Base-by-base conservation (phyloP, 2,113 vertebrate species). In the Trichomycterus rosablanca region DNA sequence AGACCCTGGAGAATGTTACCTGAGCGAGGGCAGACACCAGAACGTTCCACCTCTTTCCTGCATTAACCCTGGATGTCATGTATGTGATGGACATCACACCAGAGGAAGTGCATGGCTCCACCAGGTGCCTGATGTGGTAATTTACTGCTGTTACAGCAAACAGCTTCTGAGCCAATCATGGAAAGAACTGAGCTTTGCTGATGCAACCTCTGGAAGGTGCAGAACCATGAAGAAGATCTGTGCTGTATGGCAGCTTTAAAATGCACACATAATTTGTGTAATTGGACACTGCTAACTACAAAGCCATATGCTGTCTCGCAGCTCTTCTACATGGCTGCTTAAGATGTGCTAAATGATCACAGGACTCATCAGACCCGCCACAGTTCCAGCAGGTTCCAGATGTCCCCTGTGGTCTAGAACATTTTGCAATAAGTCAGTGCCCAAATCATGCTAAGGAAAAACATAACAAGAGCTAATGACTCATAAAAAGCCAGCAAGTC, bases 391-490 rank as follows among this genome's bases (percentile, higher is more conserved):
- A 14, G 19, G 18, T 35, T 69, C 69, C 73, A 75, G 69, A 75
- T 76, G 70, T 62, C 50, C 14, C 23, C 19, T 23, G 18, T 7
- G 20, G 28, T 23, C 15, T 9, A 40, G 18, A 14, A 67, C n/a
- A 51, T 2, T 18, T 30, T 54, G 34, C 37, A 62, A 66, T 19
- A 24, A 42, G 22, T 35, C 42, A 48, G 3, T 45, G 40, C 42
- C 54, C 56, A 44, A 54, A 71, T 60, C 55, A 40, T 28, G 22
- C 46, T 44, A 35, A 48, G n/a, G 16, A 70, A 39, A 57, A 61
- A 32, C 62, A 72, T 62, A 69, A 67, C 66, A 68, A 62, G 44
- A 35, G 49, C 59, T 66, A 69, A 75, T 26, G 58, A 46, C 49
- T 34, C 39, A 24, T 48, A 42, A 49, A 48, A 24, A 44, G 46